phyloP scores from a whole-genome alignment of 2,113 vertebrate genomes.

The Coptodon bakossiorum region DNA sequence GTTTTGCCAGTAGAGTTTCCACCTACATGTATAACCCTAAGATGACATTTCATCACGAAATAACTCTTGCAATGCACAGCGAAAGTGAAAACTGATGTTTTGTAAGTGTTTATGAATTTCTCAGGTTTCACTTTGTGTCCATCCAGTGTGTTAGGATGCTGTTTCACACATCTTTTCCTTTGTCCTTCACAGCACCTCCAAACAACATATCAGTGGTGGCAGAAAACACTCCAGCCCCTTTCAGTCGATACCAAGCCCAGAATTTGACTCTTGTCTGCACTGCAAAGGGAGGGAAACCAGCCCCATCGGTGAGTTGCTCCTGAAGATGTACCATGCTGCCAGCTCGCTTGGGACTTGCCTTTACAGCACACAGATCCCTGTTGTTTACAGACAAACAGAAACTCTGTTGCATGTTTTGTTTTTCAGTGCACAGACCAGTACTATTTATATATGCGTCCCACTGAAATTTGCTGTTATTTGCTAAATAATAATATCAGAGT shows the following conservation, averaged over 20 bases:
- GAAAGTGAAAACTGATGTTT: background rate
- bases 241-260: conserved; percentile 96
- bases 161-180: background rate
- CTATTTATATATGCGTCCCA: background rate
- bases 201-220: conserved; percentile 91
- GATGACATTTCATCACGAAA: background rate
- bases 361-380: background rate
- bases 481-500: background rate
- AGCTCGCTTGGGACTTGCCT: background rate
- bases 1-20: background rate
- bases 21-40: background rate
- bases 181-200: conserved; percentile 79
- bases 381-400: background rate
- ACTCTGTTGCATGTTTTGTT: background rate
- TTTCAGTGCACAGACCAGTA: background rate
- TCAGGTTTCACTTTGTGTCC: background rate
- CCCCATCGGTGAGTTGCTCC: conserved; percentile 80
- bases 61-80: background rate
- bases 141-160: background rate
- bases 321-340: background rate
- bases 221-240: conserved; percentile 83
- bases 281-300: conserved; percentile 91
- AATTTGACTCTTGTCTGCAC: conserved; percentile 95
- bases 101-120: background rate
- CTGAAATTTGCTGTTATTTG: background rate